Conservation (phyloP, 2,888 invertebrate species). For the Drosophila rubida region DNA sequence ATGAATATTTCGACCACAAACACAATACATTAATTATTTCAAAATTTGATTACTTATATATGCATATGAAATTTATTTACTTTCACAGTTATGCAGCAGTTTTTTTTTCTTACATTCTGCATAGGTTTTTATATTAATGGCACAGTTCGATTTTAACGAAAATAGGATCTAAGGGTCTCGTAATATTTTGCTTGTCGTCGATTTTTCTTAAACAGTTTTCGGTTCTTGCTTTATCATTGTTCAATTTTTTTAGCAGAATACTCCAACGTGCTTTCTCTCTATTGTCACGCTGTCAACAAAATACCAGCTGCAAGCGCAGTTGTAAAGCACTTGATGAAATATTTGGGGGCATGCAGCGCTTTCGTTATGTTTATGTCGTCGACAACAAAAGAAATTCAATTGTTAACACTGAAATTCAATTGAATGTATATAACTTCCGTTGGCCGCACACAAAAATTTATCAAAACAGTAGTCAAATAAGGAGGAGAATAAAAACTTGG, state of each 20-base stretch:
- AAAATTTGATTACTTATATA: too few relatives aligned
- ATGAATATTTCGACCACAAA: too few relatives aligned
- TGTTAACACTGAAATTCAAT: conserved; percentile 78
- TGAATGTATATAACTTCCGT: conserved; percentile 51
- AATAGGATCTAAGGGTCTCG: conserved; percentile 55
- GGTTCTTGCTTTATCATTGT: conserved; percentile 75
- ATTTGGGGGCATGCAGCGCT: conserved; percentile 27
- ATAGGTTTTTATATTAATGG: conserved; percentile 18
- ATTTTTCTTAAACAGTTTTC: conserved; percentile 48
- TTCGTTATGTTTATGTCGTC: conserved; percentile 70
- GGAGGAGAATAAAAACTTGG: background rate
- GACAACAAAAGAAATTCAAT: conserved; percentile 80
- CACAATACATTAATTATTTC: too few relatives aligned
- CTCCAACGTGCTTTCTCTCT: conserved; percentile 70
- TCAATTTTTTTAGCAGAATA: conserved; percentile 79
- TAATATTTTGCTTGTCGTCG: conserved; percentile 24
- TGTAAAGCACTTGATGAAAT: conserved; percentile 52
- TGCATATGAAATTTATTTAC: too few relatives aligned
- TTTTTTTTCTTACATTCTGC: background rate
- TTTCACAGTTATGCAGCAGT: background rate
- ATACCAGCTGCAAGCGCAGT: conserved; percentile 62
- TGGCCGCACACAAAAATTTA: conserved; percentile 58
- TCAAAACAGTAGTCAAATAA: conserved; percentile 26
- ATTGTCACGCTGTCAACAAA: conserved; percentile 77
- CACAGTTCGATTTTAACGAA: conserved; percentile 37